Evolutionary conservation across 2,888 invertebrate species (phyloP).

Genomic region (Ennomos fuscantarius): DNA sequence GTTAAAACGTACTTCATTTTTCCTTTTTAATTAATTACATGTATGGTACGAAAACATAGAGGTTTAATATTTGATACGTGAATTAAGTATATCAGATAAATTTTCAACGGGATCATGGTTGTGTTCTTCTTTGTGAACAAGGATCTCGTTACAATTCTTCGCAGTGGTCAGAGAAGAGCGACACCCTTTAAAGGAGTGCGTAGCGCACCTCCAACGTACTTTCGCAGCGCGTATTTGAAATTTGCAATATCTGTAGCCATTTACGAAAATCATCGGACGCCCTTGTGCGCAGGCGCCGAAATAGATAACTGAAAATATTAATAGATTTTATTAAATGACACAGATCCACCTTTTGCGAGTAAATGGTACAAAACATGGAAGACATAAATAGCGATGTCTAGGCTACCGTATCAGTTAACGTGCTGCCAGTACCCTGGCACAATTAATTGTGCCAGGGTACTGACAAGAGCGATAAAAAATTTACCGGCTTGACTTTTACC

Average conservation of each 20-base stretch:
- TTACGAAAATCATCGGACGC: neutral
- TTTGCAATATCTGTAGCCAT: slow-evolving; percentile 9
- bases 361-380: no score
- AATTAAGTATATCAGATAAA: no score
- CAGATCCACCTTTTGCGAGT: neutral
- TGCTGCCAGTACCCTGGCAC: no score
- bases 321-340: neutral
- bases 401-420: no score
- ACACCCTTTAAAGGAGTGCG: slow-evolving; percentile 14
- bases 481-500: no score
- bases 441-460: no score
- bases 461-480: no score
- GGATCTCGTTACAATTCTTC: slow-evolving; percentile 6
- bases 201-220: slow-evolving; percentile 19
- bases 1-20: no score
- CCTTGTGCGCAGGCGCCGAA: neutral
- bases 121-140: slow-evolving; percentile 29
- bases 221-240: neutral
- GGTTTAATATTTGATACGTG: neutral
- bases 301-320: neutral
- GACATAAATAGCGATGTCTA: no score
- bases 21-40: no score
- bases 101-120: slow-evolving; percentile 34
- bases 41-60: slow-evolving; percentile 33
- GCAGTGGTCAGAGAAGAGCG: slow-evolving; percentile 14